Evolutionary conservation across 2,113 vertebrate species (phyloP).

Genomic region (Nicator chloris): DNA sequence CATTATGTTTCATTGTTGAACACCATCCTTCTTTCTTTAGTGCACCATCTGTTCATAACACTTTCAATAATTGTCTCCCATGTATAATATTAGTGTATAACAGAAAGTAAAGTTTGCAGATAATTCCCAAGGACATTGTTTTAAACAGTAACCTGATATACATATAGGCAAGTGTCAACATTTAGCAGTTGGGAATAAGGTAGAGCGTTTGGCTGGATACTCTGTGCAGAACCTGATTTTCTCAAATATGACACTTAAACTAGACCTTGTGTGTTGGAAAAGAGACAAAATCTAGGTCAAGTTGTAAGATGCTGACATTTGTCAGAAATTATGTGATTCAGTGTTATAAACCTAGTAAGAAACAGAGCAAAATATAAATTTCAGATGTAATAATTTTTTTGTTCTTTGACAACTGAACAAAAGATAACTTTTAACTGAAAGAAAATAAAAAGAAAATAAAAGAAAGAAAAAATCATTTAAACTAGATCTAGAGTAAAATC

Average conservation of each 20-base stretch:
- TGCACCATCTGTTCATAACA: conserved; percentile 46
- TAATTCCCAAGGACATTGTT: conserved; percentile 37
- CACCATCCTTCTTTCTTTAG: background rate
- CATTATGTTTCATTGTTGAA: background rate
- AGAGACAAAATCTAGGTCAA: background rate
- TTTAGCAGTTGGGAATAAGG: background rate
- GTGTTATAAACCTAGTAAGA: background rate
- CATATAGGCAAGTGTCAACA: background rate
- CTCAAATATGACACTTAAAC: background rate
- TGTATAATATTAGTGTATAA: conserved; percentile 6
- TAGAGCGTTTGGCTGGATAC: background rate
- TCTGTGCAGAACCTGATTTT: background rate
- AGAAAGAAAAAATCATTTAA: no score
- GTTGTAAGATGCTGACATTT: background rate
- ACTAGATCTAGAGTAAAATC: background rate
- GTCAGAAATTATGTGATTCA: background rate
- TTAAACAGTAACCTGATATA: conserved; percentile 12
- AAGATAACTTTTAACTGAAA: background rate
- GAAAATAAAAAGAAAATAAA: no score
- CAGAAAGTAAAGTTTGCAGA: conserved; percentile 49
- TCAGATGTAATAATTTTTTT: background rate
- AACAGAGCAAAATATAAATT: background rate
- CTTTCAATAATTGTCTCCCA: conserved; percentile 18
- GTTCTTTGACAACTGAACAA: background rate
- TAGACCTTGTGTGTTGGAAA: background rate